These are phyloP conservation scores for Periophthalmodon schlosseri DNA, from an alignment of 2,113 vertebrate species.

Conservation along the genomic window DNA sequence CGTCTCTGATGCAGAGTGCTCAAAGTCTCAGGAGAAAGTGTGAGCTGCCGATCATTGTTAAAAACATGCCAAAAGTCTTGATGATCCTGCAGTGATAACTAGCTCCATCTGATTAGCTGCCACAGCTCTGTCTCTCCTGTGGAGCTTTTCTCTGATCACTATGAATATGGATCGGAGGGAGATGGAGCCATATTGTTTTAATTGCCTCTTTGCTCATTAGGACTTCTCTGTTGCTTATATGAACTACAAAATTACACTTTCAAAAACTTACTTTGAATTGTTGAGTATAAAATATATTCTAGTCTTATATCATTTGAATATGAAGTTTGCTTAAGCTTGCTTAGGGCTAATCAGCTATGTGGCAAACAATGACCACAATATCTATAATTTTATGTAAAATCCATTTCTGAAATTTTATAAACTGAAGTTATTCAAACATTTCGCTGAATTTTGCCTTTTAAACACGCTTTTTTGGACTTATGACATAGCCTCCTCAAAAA, in stretches of 20 bases:
- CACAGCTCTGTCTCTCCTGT: conserved; percentile 12
- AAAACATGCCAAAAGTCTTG: conserved; percentile 2
- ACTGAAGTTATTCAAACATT: no score
- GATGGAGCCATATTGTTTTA: neutral
- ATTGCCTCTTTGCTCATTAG: conserved; percentile 12
- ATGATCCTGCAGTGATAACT: conserved; percentile 28
- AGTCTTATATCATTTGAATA: no score
- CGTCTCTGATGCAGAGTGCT: neutral
- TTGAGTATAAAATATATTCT: no score
- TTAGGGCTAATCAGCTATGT: no score
- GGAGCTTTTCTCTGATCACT: conserved; percentile 4
- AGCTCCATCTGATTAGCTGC: conserved; percentile 22
- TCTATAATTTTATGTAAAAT: no score
- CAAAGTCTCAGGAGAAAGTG: neutral
- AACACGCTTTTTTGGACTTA: no score
- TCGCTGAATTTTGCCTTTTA: no score
- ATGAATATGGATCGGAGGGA: neutral
- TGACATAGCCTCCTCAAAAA: no score
- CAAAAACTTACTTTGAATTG: neutral
- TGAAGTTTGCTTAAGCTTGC: no score
- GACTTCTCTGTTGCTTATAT: neutral
- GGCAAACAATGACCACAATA: no score
- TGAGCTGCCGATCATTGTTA: conserved; percentile 3
- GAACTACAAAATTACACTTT: neutral
- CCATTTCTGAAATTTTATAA: no score